Base-by-base conservation (phyloP, 1,140 invertebrate genomes). In the Orius insidiosus region DNA sequence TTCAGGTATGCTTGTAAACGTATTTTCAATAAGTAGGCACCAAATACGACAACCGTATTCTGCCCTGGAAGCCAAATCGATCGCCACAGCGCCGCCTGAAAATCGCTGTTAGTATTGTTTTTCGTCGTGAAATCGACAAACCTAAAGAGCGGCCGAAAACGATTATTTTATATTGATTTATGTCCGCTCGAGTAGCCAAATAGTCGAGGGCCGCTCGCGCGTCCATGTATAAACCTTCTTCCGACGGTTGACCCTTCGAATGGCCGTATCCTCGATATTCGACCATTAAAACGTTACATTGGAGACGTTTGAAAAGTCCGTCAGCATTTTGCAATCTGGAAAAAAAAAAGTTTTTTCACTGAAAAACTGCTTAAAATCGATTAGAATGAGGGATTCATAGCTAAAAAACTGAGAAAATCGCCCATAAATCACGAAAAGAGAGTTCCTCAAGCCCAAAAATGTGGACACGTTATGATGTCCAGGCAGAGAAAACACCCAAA, bases 261-360 rank as follows among this genome's bases (percentile, higher is more conserved):
- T 87, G 65, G 2, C 92, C 92, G 69, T 92, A 96, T 0, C 90
- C 90, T 58, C 90, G 71, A 57, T 95, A 96, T 58, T 96, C 92
- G 10, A 95, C 68, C 70, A 94, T 72, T 18, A 95, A 62, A 51
- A 95, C 71, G 63, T 95, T 95, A 52, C 80, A 85, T 47, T 76
- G 71, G 30, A 89, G 61, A 59, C 77, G 74, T 56, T 80, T 71
- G 65, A 83, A 89, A 15, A 95, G 64, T 7, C 80, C 83, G 54
- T 71, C 71, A 30, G 74, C 75, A 63, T 87, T 86, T 51, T 78
- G 71, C 47, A 89, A 63, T 50, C 83, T 76, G 49, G 9, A 59
- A 54, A 46, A 31, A 39, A 50, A 32, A 43, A n/a, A 13, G 10
- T 13, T 7, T 11, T 11, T 14, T 40, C 35, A 9, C 14, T 10